Base-by-base conservation (phyloP, 2,797 vertebrate genomes). In the Argyrosomus regius region DNA sequence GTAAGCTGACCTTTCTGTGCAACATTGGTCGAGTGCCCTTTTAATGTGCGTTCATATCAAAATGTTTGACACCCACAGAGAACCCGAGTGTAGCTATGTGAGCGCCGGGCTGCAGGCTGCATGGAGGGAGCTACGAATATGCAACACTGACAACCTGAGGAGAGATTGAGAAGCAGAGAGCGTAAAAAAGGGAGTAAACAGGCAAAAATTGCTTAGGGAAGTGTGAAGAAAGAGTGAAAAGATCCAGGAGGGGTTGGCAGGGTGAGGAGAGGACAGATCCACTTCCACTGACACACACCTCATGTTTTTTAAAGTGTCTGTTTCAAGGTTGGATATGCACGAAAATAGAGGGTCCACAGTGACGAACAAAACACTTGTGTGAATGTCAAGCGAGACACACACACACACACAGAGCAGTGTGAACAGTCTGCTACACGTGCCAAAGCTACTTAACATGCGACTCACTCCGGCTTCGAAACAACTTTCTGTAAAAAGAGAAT, bases 361-460 rank as follows among this genome's bases (percentile, higher is more conserved):
- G 31, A 60, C 35, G 5, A 49, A 20, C 13, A 5, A 22, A 50
- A 75, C 20, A 39, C 53, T 59, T 60, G 31, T 53, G 35, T 7
- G 49, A 78, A 73, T 60, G 49, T 66, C 45, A 43, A 52, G 70
- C 8, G 24, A 53, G n/a, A 73, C 11, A 53, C 48, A 72, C 17
- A 49, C 48, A 16, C 59, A 72, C 17, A 53, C 48, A 54, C 20
- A 59, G 24, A 61, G 17, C 20, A n/a, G 43, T 1, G 56, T 4
- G 18, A 63, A 63, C 50, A 56, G 41, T 20, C 14, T 20, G 8
- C 48, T 22, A 5, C 57, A 43, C 0, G 16, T 69, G 62, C 53
- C 41, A 16, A 14, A 65, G 69, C 72, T 72, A 18, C 64, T 75
- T 49, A 20, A 67, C 52, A 71, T 74, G 72, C 39, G 10, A 9